Base-by-base conservation (phyloP, 2,113 vertebrate genomes). In the Sprattus sprattus region DNA sequence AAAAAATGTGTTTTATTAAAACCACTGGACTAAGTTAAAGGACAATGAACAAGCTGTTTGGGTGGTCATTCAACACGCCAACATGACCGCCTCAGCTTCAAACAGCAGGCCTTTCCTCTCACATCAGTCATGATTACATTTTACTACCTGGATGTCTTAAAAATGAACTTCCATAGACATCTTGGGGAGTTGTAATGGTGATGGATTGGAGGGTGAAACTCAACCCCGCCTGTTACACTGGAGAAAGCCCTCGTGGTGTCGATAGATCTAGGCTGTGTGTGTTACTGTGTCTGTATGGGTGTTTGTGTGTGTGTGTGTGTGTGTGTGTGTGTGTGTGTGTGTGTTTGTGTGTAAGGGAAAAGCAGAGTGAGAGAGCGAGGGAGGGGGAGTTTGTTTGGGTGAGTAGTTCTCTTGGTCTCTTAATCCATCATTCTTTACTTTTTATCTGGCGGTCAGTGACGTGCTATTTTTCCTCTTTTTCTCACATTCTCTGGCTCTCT, bases 241-340 rank as follows among this genome's bases (percentile, higher is more conserved):
- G 64, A 71, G 9, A 25, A 71, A 32, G 25, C 9, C 28, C 28
- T 25, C n/a, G 0, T 2, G 6, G 22, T 71, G 64, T 13, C 28
- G 64, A 32, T 25, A 71, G 64, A 28, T 15, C 52, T 15, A 54
- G 52, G 52, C 16, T 83, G 25, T 83, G 82, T 28, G 81, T 82
- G 81, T n/a, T n/a, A n/a, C n/a, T n/a, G n/a, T n/a, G n/a, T n/a
- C 16, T 83, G 25, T 83, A 49, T 28, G 81, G 50, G 81, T 47
- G 16, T 49, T 46, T 45, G 81, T 82, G 81, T 82, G 81, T 82
- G 45, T 82, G 45, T 50, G 81, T 82, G 25, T 83, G 49, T 83
- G 49, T 57, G 50, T 60, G 50, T 32, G n/a, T 83, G 50, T 60
- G 25, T 60, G 49, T 83, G 82, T 83, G 20, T 64, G 4, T 64